Evolutionary conservation across 2,888 invertebrate species (phyloP).

Genomic region (Micoletzkya japonica): DNA sequence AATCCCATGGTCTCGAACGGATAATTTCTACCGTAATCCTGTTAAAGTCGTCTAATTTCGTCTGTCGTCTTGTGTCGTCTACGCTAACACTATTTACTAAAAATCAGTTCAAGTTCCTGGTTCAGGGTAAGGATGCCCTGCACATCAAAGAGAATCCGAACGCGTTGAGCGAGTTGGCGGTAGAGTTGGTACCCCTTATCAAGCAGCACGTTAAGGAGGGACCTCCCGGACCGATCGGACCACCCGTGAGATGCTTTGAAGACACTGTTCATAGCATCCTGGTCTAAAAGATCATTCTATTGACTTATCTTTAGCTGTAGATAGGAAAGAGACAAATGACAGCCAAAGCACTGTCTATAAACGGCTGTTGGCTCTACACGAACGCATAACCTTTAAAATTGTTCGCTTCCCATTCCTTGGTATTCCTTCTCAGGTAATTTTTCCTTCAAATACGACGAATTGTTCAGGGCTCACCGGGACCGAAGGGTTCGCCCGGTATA

Average conservation of each 20-base stretch:
- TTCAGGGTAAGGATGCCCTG: slow-evolving; percentile 25
- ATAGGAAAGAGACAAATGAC: too few relatives aligned
- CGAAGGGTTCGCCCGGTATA: slow-evolving; percentile 45
- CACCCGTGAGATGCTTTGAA: slow-evolving; percentile 34
- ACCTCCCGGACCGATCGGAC: slow-evolving; percentile 47
- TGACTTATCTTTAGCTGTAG: too few relatives aligned
- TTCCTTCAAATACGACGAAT: background rate
- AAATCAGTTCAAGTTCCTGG: background rate
- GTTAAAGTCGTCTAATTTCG: too few relatives aligned
- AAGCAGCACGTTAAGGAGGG: slow-evolving; percentile 27
- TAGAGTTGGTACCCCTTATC: slow-evolving; percentile 35
- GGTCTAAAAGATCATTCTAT: too few relatives aligned
- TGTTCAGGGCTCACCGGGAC: slow-evolving; percentile 33
- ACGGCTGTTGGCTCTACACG: background rate
- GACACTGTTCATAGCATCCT: too few relatives aligned
- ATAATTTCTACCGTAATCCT: background rate
- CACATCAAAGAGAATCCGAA: slow-evolving; percentile 30
- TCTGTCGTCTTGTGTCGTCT: too few relatives aligned
- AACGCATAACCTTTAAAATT: background rate
- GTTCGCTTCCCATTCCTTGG: too few relatives aligned
- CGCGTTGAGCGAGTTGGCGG: slow-evolving; percentile 42
- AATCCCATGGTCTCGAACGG: background rate
- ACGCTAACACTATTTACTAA: too few relatives aligned
- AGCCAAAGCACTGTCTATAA: too few relatives aligned
- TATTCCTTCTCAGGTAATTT: too few relatives aligned